A percentile compares a stretch with the other conserved stretches of the same genome.
phyloP scores from a whole-genome alignment of 2,113 vertebrate species.

The Paradisaea rubra region DNA sequence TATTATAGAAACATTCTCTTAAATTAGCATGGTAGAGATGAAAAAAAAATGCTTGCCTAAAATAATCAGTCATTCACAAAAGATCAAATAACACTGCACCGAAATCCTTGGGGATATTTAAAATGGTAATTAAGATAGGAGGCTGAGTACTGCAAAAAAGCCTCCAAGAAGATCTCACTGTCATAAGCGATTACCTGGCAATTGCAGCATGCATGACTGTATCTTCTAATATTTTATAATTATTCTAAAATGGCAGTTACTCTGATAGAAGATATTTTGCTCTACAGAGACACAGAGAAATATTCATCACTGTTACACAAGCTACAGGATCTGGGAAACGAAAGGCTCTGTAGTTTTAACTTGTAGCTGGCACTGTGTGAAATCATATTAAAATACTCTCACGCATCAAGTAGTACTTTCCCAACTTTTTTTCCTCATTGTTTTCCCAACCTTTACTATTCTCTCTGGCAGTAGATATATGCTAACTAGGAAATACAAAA shows the following conservation, averaged over 20 bases:
- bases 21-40: background rate
- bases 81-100: background rate
- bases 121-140: background rate
- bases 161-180: background rate
- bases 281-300: background rate
- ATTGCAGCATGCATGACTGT: background rate
- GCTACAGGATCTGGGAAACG: background rate
- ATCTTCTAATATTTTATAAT: background rate
- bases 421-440: background rate
- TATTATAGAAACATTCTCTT: background rate
- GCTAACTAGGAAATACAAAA: background rate
- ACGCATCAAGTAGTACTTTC: background rate
- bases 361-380: background rate
- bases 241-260: background rate
- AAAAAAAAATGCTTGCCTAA: background rate
- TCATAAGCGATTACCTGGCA: background rate
- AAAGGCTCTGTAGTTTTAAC: background rate
- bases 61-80: background rate
- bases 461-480: background rate
- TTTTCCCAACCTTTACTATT: background rate
- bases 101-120: background rate
- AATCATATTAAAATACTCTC: background rate
- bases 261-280: background rate
- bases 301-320: background rate
- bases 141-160: background rate